phyloP scores from a whole-genome alignment of 37 sponge, comb jelly and placozoan genomes.

The Geodia barretti region DNA sequence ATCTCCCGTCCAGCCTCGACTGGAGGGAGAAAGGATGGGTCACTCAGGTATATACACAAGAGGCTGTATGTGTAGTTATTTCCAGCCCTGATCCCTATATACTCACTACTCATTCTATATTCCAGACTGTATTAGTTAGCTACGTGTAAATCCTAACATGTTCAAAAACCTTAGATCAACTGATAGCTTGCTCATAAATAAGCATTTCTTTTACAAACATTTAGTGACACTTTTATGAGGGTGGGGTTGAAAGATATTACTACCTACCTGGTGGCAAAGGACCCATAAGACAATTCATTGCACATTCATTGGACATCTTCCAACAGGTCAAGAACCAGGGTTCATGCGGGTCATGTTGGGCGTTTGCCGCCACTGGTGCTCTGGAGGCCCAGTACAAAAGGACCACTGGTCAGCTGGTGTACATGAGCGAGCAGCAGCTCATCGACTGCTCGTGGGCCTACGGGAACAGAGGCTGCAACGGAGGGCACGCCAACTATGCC shows the following conservation, averaged over 20 bases:
- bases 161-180: too few relatives aligned
- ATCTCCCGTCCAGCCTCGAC: slow-evolving; percentile 38
- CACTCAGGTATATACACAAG: slow-evolving; percentile 32
- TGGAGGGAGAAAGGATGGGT: slow-evolving; percentile 66
- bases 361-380: slow-evolving; percentile 85
- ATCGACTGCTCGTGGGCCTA: slow-evolving; percentile 87
- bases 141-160: too few relatives aligned
- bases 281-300: too few relatives aligned
- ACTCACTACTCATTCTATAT: neutral
- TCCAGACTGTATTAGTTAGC: neutral
- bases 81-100: neutral
- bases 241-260: too few relatives aligned
- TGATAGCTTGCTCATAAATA: too few relatives aligned
- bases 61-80: neutral
- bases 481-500: slow-evolving; percentile 82
- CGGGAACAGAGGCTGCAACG: slow-evolving; percentile 90
- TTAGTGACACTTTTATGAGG: too few relatives aligned
- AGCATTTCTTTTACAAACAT: too few relatives aligned
- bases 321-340: slow-evolving; percentile 88
- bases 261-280: neutral
- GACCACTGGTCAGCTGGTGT: slow-evolving; percentile 56
- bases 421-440: slow-evolving; percentile 93
- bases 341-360: slow-evolving; percentile 88
- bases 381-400: slow-evolving; percentile 69
- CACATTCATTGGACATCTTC: too few relatives aligned